phyloP scores from a whole-genome alignment of 1,140 invertebrate species.

The Kradibia gibbosae region DNA sequence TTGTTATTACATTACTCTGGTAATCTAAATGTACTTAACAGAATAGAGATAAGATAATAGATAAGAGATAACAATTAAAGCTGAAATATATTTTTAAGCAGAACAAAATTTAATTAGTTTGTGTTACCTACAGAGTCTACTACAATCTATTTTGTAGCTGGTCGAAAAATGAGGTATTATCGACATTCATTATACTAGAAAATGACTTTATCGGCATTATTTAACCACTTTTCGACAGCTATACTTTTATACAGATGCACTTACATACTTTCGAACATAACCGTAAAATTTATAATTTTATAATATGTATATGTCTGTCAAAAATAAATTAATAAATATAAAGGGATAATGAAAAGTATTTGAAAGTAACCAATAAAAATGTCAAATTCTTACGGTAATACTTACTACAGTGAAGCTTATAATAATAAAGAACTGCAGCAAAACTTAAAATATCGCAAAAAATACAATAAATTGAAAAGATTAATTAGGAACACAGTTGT shows the following conservation, averaged over 20 bases:
- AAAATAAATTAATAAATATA: neutral
- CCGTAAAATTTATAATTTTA: neutral
- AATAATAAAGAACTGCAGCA: constrained; percentile 64
- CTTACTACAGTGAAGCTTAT: constrained; percentile 64
- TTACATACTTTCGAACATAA: no score
- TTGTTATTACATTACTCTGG: no score
- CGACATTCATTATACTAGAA: no score
- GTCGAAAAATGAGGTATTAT: neutral
- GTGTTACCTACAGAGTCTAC: neutral
- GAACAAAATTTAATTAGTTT: no score
- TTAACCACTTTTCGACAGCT: neutral
- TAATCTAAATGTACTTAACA: no score
- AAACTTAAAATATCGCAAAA: constrained; percentile 74
- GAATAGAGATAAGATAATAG: no score
- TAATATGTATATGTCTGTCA: neutral
- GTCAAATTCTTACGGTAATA: constrained; percentile 61
- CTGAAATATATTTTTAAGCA: no score
- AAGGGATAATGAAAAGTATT: neutral
- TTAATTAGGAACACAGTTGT: constrained; percentile 74
- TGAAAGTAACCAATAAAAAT: constrained; percentile 50
- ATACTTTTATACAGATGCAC: no score
- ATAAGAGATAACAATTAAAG: no score
- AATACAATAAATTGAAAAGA: constrained; percentile 73
- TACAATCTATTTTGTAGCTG: neutral
- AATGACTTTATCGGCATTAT: neutral